Percentiles rank a stretch among this genome's conserved stretches.
Evolutionary conservation across 1,140 invertebrate genomes (phyloP).

Genomic region (Papilio aristodemus): DNA sequence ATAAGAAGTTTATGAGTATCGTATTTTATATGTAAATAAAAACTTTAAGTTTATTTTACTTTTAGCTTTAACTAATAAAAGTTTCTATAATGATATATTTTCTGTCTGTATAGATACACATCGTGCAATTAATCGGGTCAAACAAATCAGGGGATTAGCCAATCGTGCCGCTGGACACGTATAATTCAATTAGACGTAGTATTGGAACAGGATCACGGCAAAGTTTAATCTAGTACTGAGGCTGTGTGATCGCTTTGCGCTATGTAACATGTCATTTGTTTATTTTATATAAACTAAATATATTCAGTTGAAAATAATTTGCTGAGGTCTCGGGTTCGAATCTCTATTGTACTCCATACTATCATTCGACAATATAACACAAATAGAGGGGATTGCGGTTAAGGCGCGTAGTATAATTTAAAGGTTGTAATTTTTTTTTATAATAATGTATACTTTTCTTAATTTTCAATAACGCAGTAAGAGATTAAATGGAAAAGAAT

Average conservation of each 20-base stretch:
- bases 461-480: background rate
- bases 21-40: background rate
- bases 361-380: too few relatives aligned
- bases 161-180: conserved; percentile 1
- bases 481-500: background rate
- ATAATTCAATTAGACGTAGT: background rate
- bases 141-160: conserved; percentile 8
- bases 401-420: too few relatives aligned
- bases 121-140: background rate
- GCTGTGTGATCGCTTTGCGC: background rate
- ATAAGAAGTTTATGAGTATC: background rate
- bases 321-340: too few relatives aligned
- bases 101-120: background rate
- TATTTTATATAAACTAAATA: background rate
- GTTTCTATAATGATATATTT: too few relatives aligned
- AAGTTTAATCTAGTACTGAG: conserved; percentile 2
- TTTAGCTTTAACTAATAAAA: background rate
- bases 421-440: too few relatives aligned
- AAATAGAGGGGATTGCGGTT: too few relatives aligned
- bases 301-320: too few relatives aligned
- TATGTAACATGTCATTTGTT: background rate
- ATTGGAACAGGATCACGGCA: conserved; percentile 2
- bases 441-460: too few relatives aligned
- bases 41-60: background rate
- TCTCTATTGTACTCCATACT: too few relatives aligned